A percentile compares a stretch with the other conserved stretches of the same genome.
Evolutionary conservation across 2,888 invertebrate species (phyloP).

Genomic region (Orchesella flavescens): DNA sequence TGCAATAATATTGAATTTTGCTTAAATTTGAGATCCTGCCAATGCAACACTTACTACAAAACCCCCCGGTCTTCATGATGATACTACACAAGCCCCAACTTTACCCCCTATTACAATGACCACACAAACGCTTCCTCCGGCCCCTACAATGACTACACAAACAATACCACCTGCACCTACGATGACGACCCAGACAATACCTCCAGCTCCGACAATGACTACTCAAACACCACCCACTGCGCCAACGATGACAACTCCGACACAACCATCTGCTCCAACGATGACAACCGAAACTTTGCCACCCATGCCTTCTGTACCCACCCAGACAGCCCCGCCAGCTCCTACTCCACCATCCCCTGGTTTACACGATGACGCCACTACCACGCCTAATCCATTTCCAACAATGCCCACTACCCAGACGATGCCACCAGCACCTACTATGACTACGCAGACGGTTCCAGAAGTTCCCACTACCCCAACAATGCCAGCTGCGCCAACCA

Average conservation of each 20-base stretch:
- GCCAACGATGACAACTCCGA: not conserved
- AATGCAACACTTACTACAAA: slow-evolving; percentile 46
- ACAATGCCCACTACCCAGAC: slow-evolving; percentile 20
- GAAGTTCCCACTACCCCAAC: slow-evolving; percentile 4
- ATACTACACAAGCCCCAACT: not conserved
- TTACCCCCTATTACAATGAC: slow-evolving; percentile 22
- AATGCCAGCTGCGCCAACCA: not conserved
- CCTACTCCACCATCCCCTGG: slow-evolving; percentile 14
- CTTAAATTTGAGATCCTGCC: slow-evolving; percentile 60
- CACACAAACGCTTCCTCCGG: slow-evolving; percentile 22
- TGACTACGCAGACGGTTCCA: not conserved
- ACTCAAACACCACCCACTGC: not conserved
- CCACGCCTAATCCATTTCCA: slow-evolving; percentile 24
- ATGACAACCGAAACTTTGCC: not conserved
- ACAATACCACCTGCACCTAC: slow-evolving; percentile 25
- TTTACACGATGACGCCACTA: slow-evolving; percentile 6
- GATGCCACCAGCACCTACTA: slow-evolving; percentile 19
- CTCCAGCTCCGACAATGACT: not conserved
- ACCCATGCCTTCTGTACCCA: not conserved
- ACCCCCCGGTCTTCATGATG: slow-evolving; percentile 13
- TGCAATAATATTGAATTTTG: too few relatives aligned
- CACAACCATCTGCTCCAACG: not conserved
- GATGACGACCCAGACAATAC: not conserved
- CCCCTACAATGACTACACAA: slow-evolving; percentile 28
- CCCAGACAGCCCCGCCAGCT: not conserved